Conservation (phyloP, 1,140 invertebrate genomes). For the Odontomachus brunneus region DNA sequence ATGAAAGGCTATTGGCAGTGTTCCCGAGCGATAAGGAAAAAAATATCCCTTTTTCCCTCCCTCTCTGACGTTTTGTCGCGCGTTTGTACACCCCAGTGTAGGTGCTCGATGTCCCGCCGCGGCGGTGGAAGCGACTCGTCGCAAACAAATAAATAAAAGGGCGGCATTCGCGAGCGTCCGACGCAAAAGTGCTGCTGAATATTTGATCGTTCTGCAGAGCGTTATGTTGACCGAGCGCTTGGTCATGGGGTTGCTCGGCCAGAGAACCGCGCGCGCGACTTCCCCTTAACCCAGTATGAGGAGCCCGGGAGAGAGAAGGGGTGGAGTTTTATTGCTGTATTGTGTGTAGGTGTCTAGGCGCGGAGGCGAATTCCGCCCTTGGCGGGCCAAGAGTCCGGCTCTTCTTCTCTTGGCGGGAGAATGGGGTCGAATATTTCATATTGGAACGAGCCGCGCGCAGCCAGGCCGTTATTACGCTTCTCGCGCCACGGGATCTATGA, state of each 20-base stretch:
- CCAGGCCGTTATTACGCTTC: constrained; percentile 19
- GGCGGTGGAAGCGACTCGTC: constrained; percentile 36
- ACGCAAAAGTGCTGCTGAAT: constrained; percentile 67
- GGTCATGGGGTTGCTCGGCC: constrained; percentile 49
- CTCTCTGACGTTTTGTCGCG: constrained; percentile 57
- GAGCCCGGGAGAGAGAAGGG: constrained; percentile 19
- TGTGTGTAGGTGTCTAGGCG: constrained; percentile 14
- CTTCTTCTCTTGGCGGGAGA: not conserved
- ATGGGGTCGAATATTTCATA: constrained; percentile 17
- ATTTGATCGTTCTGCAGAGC: constrained; percentile 66
- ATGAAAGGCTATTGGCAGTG: constrained; percentile 77
- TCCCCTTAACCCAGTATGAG: constrained; percentile 66
- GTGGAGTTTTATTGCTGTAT: constrained; percentile 55
- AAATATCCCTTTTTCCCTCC: constrained; percentile 61
- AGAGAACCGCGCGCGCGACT: constrained; percentile 2
- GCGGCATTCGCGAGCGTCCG: constrained; percentile 43
- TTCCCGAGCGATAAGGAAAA: constrained; percentile 76
- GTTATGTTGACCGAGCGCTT: constrained; percentile 64
- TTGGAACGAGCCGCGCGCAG: not conserved
- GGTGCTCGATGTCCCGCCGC: constrained; percentile 46
- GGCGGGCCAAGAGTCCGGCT: too few species aligned
- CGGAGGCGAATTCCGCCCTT: not conserved
- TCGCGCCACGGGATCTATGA: constrained; percentile 2
- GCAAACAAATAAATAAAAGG: constrained; percentile 79
- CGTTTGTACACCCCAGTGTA: constrained; percentile 54